These are phyloP conservation scores for Plestiodon gilberti DNA, from an alignment of 2,113 vertebrate species.

Conservation along the genomic window DNA sequence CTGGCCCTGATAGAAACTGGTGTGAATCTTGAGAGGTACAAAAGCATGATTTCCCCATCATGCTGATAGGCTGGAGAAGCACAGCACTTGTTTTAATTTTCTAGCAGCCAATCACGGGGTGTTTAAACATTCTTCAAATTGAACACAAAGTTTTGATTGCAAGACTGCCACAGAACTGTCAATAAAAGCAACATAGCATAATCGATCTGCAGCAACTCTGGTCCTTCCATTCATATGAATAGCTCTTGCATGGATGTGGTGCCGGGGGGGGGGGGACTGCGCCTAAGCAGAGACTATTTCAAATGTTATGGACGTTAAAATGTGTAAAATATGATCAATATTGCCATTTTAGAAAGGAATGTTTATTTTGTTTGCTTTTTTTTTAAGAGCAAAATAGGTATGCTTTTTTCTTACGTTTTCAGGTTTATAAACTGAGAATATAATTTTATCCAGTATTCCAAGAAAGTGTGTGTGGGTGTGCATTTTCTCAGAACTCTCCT, in stretches of 20 bases:
- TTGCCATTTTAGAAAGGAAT: conserved; percentile 9
- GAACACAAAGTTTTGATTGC: background rate
- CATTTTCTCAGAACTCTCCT: background rate
- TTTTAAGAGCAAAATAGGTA: background rate
- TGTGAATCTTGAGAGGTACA: background rate
- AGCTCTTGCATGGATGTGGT: background rate
- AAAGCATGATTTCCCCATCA: background rate
- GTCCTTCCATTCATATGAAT: background rate
- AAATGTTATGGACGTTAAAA: background rate
- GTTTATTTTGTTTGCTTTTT: background rate
- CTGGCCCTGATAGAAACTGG: background rate
- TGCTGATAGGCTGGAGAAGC: background rate
- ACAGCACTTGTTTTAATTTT: conserved; percentile 2
- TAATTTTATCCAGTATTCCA: too few relatives aligned
- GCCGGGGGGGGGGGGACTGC: background rate
- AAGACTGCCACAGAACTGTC: background rate
- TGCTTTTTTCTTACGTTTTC: background rate
- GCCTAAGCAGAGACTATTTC: background rate
- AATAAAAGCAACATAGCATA: background rate
- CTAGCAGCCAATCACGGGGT: background rate
- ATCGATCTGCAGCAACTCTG: background rate
- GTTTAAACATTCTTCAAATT: background rate
- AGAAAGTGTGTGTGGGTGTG: too few relatives aligned
- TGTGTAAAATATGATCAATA: background rate
- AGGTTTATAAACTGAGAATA: background rate